A percentile compares a stretch with the other conserved stretches of the same genome.
These are phyloP conservation scores for Mimumesa dahlbomi DNA, from an alignment of 2,888 invertebrate genomes.

Conservation along the genomic window DNA sequence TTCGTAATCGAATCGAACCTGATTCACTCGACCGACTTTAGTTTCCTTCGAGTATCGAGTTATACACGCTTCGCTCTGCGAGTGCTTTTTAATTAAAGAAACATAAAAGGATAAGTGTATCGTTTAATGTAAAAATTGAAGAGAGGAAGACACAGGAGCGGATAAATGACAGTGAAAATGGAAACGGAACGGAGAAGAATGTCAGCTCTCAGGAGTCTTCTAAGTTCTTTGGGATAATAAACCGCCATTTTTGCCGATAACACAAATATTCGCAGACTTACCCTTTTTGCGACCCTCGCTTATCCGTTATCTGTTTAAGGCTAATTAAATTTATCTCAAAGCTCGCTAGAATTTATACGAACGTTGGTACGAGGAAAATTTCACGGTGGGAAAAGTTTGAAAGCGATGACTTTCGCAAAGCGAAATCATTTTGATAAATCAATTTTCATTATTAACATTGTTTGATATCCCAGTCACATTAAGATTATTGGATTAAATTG, in stretches of 20 bases:
- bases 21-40: neutral
- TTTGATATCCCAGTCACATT: no score
- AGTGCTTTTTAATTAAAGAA: neutral
- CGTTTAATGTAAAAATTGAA: neutral
- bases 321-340: conserved; percentile 14
- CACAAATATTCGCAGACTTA: neutral
- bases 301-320: neutral
- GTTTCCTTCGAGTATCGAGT: neutral
- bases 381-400: neutral
- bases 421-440: neutral
- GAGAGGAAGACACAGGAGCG: neutral
- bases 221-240: neutral
- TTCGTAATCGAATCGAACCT: neutral
- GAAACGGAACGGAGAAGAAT: neutral
- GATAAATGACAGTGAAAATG: neutral
- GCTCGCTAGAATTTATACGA: conserved; percentile 1
- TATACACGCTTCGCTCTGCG: neutral
- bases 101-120: neutral
- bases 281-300: neutral
- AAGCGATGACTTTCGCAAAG: neutral
- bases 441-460: no score
- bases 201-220: neutral
- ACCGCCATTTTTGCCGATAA: neutral
- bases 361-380: neutral
- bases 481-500: no score